Percentiles rank a stretch among this genome's conserved stretches.
phyloP scores from a whole-genome alignment of 2,888 invertebrate genomes.

The Neoascia interrupta region DNA sequence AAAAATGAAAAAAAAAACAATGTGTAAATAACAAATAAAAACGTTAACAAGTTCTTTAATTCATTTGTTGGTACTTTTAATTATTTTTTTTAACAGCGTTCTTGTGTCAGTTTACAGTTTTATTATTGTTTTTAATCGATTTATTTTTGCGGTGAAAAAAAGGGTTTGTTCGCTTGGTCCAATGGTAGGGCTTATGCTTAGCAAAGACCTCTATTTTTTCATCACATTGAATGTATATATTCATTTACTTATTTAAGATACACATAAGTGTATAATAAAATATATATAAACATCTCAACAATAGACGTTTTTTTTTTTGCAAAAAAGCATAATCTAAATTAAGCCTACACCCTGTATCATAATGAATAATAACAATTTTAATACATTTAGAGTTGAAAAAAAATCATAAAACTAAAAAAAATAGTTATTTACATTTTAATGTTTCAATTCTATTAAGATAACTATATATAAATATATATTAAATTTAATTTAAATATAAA shows the following conservation, averaged over 20 bases:
- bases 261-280: too few species aligned
- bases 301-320: too few species aligned
- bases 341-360: conserved; percentile 38
- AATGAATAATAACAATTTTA: conserved; percentile 20
- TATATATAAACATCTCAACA: conserved; percentile 8
- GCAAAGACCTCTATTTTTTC: too few species aligned
- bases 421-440: conserved; percentile 45
- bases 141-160: too few species aligned
- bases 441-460: conserved; percentile 37
- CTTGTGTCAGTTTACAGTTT: too few species aligned
- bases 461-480: conserved; percentile 54
- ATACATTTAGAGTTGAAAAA: too few species aligned
- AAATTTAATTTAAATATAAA: conserved; percentile 31
- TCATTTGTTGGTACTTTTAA: conserved; percentile 34
- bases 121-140: not conserved
- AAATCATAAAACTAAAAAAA: conserved; percentile 4
- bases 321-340: too few species aligned
- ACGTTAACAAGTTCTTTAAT: conserved; percentile 41
- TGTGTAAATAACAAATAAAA: conserved; percentile 57
- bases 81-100: conserved; percentile 15
- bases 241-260: too few species aligned
- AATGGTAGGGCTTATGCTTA: too few species aligned
- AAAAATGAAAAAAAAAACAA: conserved; percentile 27
- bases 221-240: too few species aligned
- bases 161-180: too few species aligned